Evolutionary conservation across 2,888 invertebrate genomes (phyloP), one percentile per base, ranked within the genome.

Genomic region (Ypsolopha sequella): DNA sequence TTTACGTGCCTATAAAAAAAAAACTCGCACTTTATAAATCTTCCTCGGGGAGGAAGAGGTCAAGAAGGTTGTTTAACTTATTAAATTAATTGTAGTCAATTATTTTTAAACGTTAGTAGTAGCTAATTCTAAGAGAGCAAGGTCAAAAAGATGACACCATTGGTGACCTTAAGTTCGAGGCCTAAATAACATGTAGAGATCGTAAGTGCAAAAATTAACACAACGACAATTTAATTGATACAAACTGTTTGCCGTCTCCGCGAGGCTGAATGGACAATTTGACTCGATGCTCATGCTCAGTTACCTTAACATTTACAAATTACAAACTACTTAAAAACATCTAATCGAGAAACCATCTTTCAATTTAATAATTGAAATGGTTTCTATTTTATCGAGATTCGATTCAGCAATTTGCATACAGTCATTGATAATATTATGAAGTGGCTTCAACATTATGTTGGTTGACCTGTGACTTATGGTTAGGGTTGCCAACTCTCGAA

Each of bases 181-280:
- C 39, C 48, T 11, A 48, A 41, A 48, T 39, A 41, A 38, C 10
- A 38, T 24, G 7, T 43, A 48, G 39, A 24, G 39, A 74, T 68
- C 66, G 65, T 68, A n/a, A 63, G 60, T 63, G 70, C 73, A 66
- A 75, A 77, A 76, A 78, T 79, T 77, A 76, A 71, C 70, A 68
- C 69, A 68, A 74, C 70, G 75, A 66, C 70, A 63, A 70, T 77
- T 80, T 78, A 81, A 85, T 85, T 82, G 79, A 76, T 71, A 77
- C 65, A 73, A 76, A 80, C 73, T 67, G 72, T 67, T 58, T 56
- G 55, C 56, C 62, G 61, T 61, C 63, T 60, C 56, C 57, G 55
- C 56, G 61, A 64, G 63, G 61, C 57, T 63, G 57, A 51, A 35
- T 47, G 7, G 1, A n/a, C 43, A 43, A 43, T 9, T 43, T 14